Evolutionary conservation across 2,797 vertebrate genomes (phyloP).

Genomic region (Spinus olivaceus): DNA sequence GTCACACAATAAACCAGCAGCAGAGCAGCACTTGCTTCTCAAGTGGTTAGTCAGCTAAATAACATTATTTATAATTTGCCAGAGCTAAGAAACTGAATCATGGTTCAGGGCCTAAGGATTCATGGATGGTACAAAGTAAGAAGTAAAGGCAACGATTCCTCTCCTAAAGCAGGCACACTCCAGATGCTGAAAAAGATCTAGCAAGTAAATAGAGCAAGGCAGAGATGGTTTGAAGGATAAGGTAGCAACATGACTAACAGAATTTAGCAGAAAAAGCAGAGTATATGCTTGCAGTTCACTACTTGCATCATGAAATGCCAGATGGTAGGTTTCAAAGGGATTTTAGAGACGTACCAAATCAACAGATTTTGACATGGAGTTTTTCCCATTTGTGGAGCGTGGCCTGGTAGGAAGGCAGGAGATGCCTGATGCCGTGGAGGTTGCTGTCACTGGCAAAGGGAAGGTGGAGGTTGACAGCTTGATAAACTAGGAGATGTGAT

Average conservation of each 20-base stretch:
- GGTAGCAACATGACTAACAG: slow-evolving; percentile 42
- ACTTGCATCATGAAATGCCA: slow-evolving; percentile 55
- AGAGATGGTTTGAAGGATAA: slow-evolving; percentile 25
- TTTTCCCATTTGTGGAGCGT: slow-evolving; percentile 48
- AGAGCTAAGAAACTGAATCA: background rate
- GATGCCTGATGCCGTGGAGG: slow-evolving; percentile 35
- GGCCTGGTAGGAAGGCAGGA: slow-evolving; percentile 39
- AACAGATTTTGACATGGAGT: slow-evolving; percentile 59
- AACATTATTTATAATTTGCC: background rate
- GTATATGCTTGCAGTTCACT: slow-evolving; percentile 43
- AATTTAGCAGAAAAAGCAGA: slow-evolving; percentile 26
- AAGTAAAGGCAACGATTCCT: background rate
- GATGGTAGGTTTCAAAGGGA: slow-evolving; percentile 64
- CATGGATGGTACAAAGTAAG: background rate
- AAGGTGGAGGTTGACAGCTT: slow-evolving; percentile 54
- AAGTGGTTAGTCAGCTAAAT: background rate
- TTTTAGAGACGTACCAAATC: slow-evolving; percentile 51
- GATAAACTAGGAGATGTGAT: slow-evolving; percentile 48
- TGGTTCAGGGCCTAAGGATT: background rate
- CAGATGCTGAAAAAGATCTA: slow-evolving; percentile 11
- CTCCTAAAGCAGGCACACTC: background rate
- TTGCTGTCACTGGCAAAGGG: slow-evolving; percentile 53
- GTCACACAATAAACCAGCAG: background rate
- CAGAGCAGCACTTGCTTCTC: background rate
- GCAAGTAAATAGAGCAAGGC: slow-evolving; percentile 29